A percentile compares a stretch with the other conserved stretches of the same genome.
Evolutionary conservation across 2,797 vertebrate genomes (phyloP).

Genomic region (Urosaurus nigricauda): DNA sequence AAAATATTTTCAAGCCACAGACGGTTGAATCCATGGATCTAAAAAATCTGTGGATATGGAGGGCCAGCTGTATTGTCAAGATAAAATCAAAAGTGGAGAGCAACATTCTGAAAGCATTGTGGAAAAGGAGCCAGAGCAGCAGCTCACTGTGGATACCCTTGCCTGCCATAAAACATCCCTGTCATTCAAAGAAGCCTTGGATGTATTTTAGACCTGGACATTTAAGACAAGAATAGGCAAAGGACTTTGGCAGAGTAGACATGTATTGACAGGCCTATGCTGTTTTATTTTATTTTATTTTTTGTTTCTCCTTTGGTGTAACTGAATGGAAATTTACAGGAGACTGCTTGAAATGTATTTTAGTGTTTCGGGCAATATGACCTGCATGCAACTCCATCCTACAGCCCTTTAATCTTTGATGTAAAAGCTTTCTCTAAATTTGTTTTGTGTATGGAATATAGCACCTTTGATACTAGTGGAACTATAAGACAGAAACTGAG

Average conservation of each 20-base stretch:
- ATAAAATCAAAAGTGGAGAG: not conserved
- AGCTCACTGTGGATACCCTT: not conserved
- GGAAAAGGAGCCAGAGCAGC: not conserved
- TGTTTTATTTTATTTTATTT: not conserved
- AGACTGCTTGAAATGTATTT: not conserved
- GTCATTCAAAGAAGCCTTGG: not conserved
- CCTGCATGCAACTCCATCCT: not conserved
- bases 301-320: not conserved
- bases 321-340: not conserved
- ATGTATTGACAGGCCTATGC: not conserved
- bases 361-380: not conserved
- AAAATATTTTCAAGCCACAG: too few relatives aligned
- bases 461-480: not conserved
- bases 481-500: not conserved
- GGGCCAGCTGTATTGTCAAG: not conserved
- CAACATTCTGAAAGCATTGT: too few relatives aligned
- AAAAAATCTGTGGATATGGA: too few relatives aligned
- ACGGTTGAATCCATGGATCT: too few relatives aligned
- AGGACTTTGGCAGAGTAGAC: not conserved
- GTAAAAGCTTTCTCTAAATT: not conserved
- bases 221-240: not conserved
- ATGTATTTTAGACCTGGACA: not conserved
- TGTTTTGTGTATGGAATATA: not conserved
- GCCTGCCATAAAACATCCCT: not conserved
- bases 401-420: not conserved